These are phyloP conservation scores for Piprites chloris DNA, from an alignment of 2,113 vertebrate species.

Conservation along the genomic window DNA sequence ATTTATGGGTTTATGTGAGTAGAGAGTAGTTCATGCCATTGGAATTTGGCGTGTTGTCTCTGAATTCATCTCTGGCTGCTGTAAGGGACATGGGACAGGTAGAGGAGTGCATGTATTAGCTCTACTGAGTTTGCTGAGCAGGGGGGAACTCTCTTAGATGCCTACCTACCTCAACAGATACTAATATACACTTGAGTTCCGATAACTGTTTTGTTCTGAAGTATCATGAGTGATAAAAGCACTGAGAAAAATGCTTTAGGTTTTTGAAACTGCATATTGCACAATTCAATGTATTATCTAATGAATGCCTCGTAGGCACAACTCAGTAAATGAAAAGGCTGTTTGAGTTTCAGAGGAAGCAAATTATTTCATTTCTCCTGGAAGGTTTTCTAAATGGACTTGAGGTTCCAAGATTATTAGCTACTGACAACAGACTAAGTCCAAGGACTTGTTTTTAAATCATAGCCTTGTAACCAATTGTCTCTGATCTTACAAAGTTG, in stretches of 20 bases:
- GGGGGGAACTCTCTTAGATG: not conserved
- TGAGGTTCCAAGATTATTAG: conserved; percentile 80
- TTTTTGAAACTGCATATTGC: not conserved
- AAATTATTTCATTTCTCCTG: conserved; percentile 85
- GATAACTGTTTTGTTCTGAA: not conserved
- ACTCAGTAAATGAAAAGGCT: not conserved
- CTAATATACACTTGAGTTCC: not conserved
- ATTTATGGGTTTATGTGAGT: not conserved
- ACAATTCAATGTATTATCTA: not conserved
- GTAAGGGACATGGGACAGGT: too few species aligned
- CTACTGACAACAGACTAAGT: conserved; percentile 86
- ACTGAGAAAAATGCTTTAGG: not conserved
- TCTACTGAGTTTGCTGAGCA: not conserved
- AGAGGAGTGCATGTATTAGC: rapidly evolving
- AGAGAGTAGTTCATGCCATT: not conserved
- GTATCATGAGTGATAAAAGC: not conserved
- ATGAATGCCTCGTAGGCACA: not conserved
- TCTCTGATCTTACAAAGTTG: not conserved
- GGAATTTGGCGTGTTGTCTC: not conserved
- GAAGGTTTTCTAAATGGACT: conserved; percentile 81
- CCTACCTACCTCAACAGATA: not conserved
- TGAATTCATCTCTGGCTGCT: not conserved
- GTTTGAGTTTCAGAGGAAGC: conserved; percentile 71
- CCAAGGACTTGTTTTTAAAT: conserved; percentile 64
- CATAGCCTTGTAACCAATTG: not conserved